Evolutionary conservation across 2,113 vertebrate genomes (phyloP).

Genomic region (Amphiprion percula): DNA sequence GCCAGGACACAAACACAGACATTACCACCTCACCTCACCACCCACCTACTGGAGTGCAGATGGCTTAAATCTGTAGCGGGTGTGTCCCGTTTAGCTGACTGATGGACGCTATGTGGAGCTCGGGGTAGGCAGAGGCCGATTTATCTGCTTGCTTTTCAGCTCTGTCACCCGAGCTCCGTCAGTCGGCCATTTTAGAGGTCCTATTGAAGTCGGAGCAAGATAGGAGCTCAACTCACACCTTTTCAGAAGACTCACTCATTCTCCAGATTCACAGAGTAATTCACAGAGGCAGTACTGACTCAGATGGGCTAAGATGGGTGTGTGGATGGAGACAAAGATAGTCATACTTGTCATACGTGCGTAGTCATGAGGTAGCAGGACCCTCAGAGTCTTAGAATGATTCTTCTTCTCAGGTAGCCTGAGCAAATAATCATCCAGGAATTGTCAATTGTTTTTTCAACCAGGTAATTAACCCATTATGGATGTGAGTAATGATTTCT

Average conservation of each 20-base stretch:
- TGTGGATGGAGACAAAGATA: constrained; percentile 33
- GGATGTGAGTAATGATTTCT: constrained; percentile 12
- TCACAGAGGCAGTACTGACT: constrained; percentile 56
- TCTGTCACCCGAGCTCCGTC: constrained; percentile 59
- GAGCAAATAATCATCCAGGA: neutral
- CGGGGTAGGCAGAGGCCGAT: constrained; percentile 61
- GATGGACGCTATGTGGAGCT: constrained; percentile 61
- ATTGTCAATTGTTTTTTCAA: constrained; percentile 1
- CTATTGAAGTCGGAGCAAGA: constrained; percentile 29
- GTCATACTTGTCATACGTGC: constrained; percentile 26
- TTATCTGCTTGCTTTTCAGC: constrained; percentile 75
- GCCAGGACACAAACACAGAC: constrained; percentile 15
- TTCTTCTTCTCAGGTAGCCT: neutral
- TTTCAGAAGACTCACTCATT: constrained; percentile 18
- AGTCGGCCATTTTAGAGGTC: constrained; percentile 53
- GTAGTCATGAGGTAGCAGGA: constrained; percentile 16
- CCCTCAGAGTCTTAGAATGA: neutral
- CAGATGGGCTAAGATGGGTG: constrained; percentile 22
- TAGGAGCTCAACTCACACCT: constrained; percentile 24
- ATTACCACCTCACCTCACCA: constrained; percentile 13
- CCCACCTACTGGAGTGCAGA: constrained; percentile 31
- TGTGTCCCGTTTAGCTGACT: constrained; percentile 69
- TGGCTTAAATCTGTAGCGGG: constrained; percentile 64
- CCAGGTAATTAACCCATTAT: constrained; percentile 41
- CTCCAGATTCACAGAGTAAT: constrained; percentile 16